Evolutionary conservation across 2,797 vertebrate genomes (phyloP), one percentile per base, ranked within the genome.

Genomic region (Takifugu ocellatus): DNA sequence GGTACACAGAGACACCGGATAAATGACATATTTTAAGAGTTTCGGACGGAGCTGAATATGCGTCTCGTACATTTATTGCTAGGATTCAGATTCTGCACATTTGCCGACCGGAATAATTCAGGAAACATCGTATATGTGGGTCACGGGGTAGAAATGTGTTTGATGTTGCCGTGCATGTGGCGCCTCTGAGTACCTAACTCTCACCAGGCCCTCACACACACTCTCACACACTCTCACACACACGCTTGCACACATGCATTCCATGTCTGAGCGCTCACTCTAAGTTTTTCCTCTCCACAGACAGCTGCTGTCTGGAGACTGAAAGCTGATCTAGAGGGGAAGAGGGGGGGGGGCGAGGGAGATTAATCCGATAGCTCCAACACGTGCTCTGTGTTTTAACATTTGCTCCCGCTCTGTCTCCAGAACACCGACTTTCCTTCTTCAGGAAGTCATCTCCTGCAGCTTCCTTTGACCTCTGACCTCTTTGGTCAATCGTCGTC

Each of bases 251-350:
- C 60, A 61, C 51, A 71, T 66, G 64, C 82, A 84, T 84, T 84
- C 81, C 77, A 61, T 36, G 68, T 80, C 77, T 78, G 73, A 77
- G 67, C 72, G 50, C 72, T 77, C 60, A 1, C 59, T 68, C 75
- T 57, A 33, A 76, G 63, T 68, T 80, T 78, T 82, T 80, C 76
- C 81, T 78, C 63, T 72, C 46, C 17, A 59, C 66, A 77, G 79
- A 77, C 86, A 88, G 84, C 84, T 85, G 86, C 75, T 79, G 86
- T 85, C 84, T 84, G 81, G 75, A 84, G 78, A 72, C 74, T 82
- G 84, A 84, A 86, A 86, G 72, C 54, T 31, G 81, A 86, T 78
- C 79, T 59, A 54, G 61, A 25, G 56, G 56, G 68, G 26, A 66
- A 49, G 31, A 51, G 61, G 29, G 52, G 15, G 15, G 25, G 24